Conservation (phyloP, 2,113 vertebrate species). For the Aphyosemion australe region DNA sequence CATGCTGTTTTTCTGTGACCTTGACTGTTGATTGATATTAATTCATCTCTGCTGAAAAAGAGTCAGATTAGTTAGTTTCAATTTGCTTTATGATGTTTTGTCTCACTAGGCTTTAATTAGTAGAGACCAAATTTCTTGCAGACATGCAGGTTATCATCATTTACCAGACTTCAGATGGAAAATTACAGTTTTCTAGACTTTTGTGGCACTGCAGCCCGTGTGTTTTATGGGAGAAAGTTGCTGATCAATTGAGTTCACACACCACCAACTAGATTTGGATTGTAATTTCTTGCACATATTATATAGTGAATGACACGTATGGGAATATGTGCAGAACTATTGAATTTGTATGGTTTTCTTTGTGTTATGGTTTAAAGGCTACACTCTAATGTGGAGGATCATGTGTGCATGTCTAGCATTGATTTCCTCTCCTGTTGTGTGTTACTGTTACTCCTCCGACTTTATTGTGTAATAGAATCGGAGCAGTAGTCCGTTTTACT, state of each 20-base stretch:
- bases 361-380: neutral
- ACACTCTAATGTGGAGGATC: neutral
- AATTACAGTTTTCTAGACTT: neutral
- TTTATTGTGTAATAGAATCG: constrained; percentile 1
- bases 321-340: neutral
- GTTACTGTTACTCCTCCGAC: constrained; percentile 11
- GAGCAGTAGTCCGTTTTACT: neutral
- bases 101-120: neutral
- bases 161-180: constrained; percentile 15
- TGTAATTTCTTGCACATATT: too few relatives aligned
- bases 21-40: constrained; percentile 1
- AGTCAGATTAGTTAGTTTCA: neutral
- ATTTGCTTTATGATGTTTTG: constrained; percentile 2
- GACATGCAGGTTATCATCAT: constrained; percentile 18
- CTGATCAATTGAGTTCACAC: constrained; percentile 15
- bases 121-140: neutral
- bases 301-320: constrained; percentile 15
- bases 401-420: neutral
- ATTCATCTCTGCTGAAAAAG: neutral
- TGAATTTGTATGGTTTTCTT: neutral
- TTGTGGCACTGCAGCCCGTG: neutral
- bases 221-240: constrained; percentile 20
- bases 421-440: constrained; percentile 9
- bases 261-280: too few relatives aligned
- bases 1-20: constrained; percentile 16